Evolutionary conservation across 2,113 vertebrate species (phyloP).

Genomic region (Eulacestoma nigropectus): DNA sequence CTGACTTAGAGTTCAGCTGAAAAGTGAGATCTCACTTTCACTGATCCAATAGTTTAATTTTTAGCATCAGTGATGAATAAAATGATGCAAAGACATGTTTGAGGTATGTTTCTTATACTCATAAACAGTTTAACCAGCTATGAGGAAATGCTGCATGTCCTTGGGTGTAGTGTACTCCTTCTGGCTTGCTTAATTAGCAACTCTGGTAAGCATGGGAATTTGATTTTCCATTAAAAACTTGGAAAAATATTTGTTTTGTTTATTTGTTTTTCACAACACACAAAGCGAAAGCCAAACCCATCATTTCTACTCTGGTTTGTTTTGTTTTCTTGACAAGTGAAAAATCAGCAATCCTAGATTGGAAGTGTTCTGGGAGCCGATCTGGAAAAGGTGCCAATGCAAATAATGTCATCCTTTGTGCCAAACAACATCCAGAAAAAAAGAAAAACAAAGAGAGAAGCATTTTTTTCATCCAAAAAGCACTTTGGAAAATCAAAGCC

Average conservation of each 20-base stretch:
- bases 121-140: neutral
- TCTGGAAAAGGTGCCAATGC: constrained; percentile 48
- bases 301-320: constrained; percentile 36
- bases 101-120: neutral
- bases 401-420: constrained; percentile 12
- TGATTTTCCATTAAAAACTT: constrained; percentile 49
- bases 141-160: neutral
- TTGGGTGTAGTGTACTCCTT: neutral
- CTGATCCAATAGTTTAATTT: neutral
- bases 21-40: neutral
- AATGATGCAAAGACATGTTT: neutral
- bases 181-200: neutral
- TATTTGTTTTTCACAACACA: constrained; percentile 40
- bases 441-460: neutral
- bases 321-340: constrained; percentile 52
- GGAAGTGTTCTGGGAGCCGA: neutral
- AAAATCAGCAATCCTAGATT: neutral
- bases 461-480: neutral
- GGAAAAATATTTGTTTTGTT: constrained; percentile 39
- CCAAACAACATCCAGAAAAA: neutral
- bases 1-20: neutral
- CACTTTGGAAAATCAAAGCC: constrained; percentile 2
- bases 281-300: neutral
- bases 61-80: neutral
- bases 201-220: neutral